Percentiles rank a stretch among this genome's conserved stretches.
phyloP scores from a whole-genome alignment of 2,888 invertebrate species.

The Nesidiocoris tenuis region DNA sequence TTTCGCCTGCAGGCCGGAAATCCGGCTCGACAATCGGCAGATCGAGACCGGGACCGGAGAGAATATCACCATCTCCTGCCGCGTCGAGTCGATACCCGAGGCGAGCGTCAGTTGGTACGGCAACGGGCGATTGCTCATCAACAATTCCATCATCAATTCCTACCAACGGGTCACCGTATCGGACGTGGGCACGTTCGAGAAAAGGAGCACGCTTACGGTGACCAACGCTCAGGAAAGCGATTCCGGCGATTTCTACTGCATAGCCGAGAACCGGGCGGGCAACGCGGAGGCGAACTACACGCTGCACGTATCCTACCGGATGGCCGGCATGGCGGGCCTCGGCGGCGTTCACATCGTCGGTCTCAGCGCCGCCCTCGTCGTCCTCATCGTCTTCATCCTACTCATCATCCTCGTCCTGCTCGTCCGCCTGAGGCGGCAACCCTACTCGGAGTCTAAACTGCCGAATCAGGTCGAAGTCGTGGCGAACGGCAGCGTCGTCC shows the following conservation, averaged over 20 bases:
- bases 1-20: slow-evolving; percentile 78
- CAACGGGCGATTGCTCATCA: slow-evolving; percentile 74
- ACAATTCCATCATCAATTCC: slow-evolving; percentile 75
- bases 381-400: slow-evolving; percentile 73
- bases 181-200: slow-evolving; percentile 75
- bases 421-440: slow-evolving; percentile 70
- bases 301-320: slow-evolving; percentile 73
- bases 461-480: slow-evolving; percentile 72
- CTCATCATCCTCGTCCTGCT: slow-evolving; percentile 72
- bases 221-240: slow-evolving; percentile 82
- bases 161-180: slow-evolving; percentile 74
- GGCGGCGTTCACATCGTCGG: slow-evolving; percentile 84
- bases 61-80: slow-evolving; percentile 81
- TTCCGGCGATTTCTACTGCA: slow-evolving; percentile 82
- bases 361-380: slow-evolving; percentile 76
- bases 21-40: slow-evolving; percentile 71
- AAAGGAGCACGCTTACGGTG: slow-evolving; percentile 72
- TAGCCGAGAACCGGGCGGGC: slow-evolving; percentile 86
- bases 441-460: slow-evolving; percentile 55
- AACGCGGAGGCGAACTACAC: slow-evolving; percentile 87
- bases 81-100: slow-evolving; percentile 76
- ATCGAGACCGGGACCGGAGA: slow-evolving; percentile 78
- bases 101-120: slow-evolving; percentile 84
- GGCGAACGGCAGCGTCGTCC: slow-evolving; percentile 55
- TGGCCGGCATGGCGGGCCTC: slow-evolving; percentile 77